Evolutionary conservation across 1,140 invertebrate genomes (phyloP).

Genomic region (Drosophila kurseongensis): DNA sequence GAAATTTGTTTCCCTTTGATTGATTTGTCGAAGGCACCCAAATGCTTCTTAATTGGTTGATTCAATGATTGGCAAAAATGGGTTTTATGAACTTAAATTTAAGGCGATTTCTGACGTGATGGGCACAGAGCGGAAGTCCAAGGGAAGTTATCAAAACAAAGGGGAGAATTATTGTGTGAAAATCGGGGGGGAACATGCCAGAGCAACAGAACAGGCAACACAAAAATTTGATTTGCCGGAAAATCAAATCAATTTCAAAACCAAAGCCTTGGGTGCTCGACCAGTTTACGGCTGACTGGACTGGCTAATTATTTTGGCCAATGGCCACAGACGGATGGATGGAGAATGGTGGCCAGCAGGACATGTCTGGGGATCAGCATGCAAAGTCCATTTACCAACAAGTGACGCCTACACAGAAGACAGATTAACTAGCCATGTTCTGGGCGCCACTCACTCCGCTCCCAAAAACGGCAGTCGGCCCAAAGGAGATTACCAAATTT

Average conservation of each 20-base stretch:
- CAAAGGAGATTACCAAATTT: slow-evolving; percentile 75
- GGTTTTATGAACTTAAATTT: slow-evolving; percentile 51
- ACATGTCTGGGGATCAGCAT: slow-evolving; percentile 42
- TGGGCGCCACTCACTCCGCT: background rate
- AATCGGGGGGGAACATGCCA: background rate
- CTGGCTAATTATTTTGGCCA: slow-evolving; percentile 69
- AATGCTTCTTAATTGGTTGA: slow-evolving; percentile 66
- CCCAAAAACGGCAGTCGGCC: slow-evolving; percentile 25
- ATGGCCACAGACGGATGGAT: slow-evolving; percentile 30
- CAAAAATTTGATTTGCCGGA: slow-evolving; percentile 50
- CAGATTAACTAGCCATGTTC: slow-evolving; percentile 62
- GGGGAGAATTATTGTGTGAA: background rate
- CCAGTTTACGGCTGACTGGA: slow-evolving; percentile 68
- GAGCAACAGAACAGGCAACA: background rate
- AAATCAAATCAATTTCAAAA: slow-evolving; percentile 72
- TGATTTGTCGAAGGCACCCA: slow-evolving; percentile 68
- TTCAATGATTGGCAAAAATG: slow-evolving; percentile 74
- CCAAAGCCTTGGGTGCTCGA: slow-evolving; percentile 30
- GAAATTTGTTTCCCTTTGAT: slow-evolving; percentile 67
- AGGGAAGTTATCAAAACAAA: slow-evolving; percentile 11
- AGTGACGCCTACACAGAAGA: slow-evolving; percentile 52
- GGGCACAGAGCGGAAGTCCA: slow-evolving; percentile 24
- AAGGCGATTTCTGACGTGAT: slow-evolving; percentile 57
- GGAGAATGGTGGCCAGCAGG: slow-evolving; percentile 17
- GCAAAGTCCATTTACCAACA: slow-evolving; percentile 51